A percentile compares a stretch with the other conserved stretches of the same genome.
phyloP scores from a whole-genome alignment of 2,888 invertebrate species.

The Chironomus riparius region DNA sequence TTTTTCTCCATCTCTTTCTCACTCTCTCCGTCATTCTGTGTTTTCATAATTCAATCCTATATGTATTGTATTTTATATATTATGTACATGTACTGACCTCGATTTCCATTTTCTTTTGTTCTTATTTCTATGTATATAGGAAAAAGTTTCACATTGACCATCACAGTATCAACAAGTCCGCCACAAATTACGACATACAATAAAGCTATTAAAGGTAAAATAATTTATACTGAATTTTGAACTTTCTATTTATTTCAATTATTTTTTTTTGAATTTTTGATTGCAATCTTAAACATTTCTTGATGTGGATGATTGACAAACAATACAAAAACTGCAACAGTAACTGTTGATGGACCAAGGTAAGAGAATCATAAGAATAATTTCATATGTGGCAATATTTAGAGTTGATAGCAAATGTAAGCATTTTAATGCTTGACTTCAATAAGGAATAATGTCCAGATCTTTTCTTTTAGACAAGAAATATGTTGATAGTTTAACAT shows the following conservation, averaged over 20 bases:
- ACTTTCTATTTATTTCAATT: not conserved
- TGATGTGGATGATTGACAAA: too few relatives aligned
- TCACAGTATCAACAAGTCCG: conserved; percentile 86
- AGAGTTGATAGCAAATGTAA: too few relatives aligned
- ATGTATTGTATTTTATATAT: not conserved
- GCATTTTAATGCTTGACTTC: too few relatives aligned
- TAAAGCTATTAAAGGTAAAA: conserved; percentile 90
- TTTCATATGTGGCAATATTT: too few relatives aligned
- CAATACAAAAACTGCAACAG: not conserved
- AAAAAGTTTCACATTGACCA: conserved; percentile 94
- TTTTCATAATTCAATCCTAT: too few relatives aligned
- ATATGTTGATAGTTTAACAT: too few relatives aligned
- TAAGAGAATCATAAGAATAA: too few relatives aligned
- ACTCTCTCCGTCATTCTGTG: too few relatives aligned
- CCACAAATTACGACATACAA: conserved; percentile 94
- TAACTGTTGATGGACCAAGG: conserved; percentile 87
- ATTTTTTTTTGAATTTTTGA: not conserved
- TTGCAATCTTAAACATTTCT: too few relatives aligned
- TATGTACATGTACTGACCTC: not conserved
- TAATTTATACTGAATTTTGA: not conserved
- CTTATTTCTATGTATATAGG: conserved; percentile 50
- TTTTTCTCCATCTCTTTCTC: not conserved
- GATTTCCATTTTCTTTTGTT: not conserved
- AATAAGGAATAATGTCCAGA: too few relatives aligned
- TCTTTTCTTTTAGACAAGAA: too few relatives aligned